Evolutionary conservation across 1,140 invertebrate species (phyloP).

Genomic region (Teleopsis dalmanni): DNA sequence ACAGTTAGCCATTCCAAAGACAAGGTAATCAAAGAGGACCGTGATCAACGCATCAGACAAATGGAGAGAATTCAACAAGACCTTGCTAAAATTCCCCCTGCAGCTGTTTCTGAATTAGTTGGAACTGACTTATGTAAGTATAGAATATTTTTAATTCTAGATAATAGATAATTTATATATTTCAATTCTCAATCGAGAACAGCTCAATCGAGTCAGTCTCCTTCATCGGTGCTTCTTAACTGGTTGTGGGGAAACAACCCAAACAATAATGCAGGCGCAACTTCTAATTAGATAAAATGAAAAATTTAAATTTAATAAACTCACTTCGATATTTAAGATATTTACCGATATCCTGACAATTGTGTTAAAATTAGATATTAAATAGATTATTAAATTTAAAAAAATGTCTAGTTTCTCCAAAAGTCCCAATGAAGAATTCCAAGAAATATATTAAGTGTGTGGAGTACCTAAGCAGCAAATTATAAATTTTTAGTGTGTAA

Average conservation of each 20-base stretch:
- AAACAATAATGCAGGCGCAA: no score
- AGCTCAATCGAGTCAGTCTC: conserved; percentile 68
- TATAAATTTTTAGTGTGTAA: no score
- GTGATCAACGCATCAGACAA: conserved; percentile 65
- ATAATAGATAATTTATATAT: conserved; percentile 14
- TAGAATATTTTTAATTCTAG: neutral
- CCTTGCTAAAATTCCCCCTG: conserved; percentile 57
- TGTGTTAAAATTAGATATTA: no score
- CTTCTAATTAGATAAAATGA: no score
- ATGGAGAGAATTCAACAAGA: conserved; percentile 63
- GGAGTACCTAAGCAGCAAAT: no score
- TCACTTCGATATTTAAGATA: no score
- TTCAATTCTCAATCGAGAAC: conserved; percentile 1
- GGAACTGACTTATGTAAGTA: conserved; percentile 55
- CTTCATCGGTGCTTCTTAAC: conserved; percentile 66
- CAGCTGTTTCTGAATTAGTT: conserved; percentile 57
- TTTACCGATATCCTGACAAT: no score
- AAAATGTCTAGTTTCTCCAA: no score
- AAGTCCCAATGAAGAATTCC: no score
- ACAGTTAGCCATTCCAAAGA: conserved; percentile 64
- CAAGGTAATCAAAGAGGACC: conserved; percentile 63
- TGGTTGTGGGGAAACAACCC: conserved; percentile 63
- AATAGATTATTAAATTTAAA: no score
- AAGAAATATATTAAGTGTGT: no score
- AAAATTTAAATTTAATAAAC: no score